Percentiles rank a stretch among this genome's conserved stretches.
Evolutionary conservation across 1,140 invertebrate species (phyloP).

Genomic region (Conus ventricosus): DNA sequence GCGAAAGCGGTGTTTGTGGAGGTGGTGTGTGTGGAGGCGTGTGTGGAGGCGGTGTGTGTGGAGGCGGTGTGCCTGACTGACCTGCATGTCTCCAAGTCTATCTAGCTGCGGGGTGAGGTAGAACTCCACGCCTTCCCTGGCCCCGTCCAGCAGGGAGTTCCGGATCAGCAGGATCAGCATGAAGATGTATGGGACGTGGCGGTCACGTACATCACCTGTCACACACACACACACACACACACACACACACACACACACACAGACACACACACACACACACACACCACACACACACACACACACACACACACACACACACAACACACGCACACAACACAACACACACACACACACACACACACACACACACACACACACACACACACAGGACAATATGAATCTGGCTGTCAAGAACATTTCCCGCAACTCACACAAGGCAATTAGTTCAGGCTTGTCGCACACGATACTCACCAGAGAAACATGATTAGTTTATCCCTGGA

Average conservation of each 20-base stretch:
- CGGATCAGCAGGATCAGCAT: constrained; percentile 74
- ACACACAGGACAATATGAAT: not conserved
- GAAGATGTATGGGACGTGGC: constrained; percentile 77
- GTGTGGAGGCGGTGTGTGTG: not conserved
- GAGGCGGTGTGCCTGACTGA: constrained; percentile 20
- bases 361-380: not conserved
- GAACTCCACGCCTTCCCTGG: constrained; percentile 78
- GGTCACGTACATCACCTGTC: constrained; percentile 71
- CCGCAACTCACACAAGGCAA: too few species aligned
- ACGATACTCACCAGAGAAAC: too few species aligned
- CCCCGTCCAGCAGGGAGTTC: constrained; percentile 74
- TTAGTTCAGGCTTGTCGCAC: too few species aligned
- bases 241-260: not conserved
- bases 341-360: constrained; percentile 35
- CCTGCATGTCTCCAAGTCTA: constrained; percentile 57
- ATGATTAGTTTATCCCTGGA: too few species aligned
- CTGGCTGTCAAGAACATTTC: not conserved
- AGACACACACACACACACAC: not conserved
- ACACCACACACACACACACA: not conserved
- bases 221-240: constrained; percentile 18
- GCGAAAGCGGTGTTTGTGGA: too few species aligned
- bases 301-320: constrained; percentile 22
- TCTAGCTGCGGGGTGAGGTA: constrained; percentile 89
- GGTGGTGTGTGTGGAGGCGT: too few species aligned
- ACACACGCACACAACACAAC: too few species aligned